Evolutionary conservation across 2,888 invertebrate genomes (phyloP), one percentile per base, ranked within the genome.

Genomic region (Caradrina kadenii): DNA sequence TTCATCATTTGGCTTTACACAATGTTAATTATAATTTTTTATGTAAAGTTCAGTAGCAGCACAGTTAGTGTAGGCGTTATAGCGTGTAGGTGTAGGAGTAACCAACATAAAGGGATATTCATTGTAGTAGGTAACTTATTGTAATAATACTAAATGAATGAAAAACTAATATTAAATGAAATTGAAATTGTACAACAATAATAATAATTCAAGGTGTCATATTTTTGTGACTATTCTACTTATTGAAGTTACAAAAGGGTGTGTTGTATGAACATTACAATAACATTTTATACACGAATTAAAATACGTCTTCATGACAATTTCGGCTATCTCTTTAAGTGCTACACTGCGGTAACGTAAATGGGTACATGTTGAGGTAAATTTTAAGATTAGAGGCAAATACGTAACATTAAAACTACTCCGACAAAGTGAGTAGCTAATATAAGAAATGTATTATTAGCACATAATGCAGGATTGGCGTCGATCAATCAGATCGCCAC

Each of bases 401-500:
- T 48, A 56, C 31, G 52, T 45, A 22, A 59, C 22, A 53, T 58
- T 35, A 35, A 39, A 26, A 52, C 26, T 31, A 63, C 31, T 31
- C 3, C 45, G 17, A 50, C 35, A 7, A 61, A 60, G 22, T 22
- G 35, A 54, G 39, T 56, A 22, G 45, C 45, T 45, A 45, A 45
- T 63, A 48, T 55, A 66, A 63, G 55, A 48, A 76, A 62, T 39
- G 42, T 21, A 76, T 80, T 68, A 52, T 80, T 68, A 52, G 26
- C 15, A 68, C 61, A 54, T 58, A 81, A 69, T 69, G 22, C 26
- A 62, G 31, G 39, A 70, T 52, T 59, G 11, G 56, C 53, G 63
- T 73, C 84, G 65, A 83, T 81, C 79, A 83, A 84, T 84, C 80
- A 81, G 73, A 52, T 58, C 50, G 56, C 54, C 53, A 56, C 63